Base-by-base conservation (phyloP, 2,888 invertebrate genomes). In the Eretmocerus hayati region DNA sequence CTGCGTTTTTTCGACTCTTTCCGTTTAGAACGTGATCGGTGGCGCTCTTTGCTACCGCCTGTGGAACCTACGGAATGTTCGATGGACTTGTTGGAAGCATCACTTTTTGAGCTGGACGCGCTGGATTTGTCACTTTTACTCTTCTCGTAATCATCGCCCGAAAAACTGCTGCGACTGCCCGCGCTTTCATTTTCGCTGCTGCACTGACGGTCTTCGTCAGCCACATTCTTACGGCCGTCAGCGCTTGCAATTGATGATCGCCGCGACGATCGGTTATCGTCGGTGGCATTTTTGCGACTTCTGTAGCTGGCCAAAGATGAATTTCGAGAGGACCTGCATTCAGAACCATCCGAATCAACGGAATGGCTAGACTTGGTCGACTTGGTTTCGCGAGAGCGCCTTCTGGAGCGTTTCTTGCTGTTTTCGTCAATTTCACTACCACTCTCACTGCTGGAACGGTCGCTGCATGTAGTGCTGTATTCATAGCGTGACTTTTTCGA, bases 11-110 rank as follows among this genome's bases (percentile, higher is more conserved):
- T 61, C 8, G 55, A 58, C 35, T 59, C 58, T 50, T 60, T 60
- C 31, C 50, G 59, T 45, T 59, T 63, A 42, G 60, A 60, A 20
- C 56, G 60, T 35, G 57, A 59, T 47, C 56, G 60, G 32, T 58
- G 54, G 37, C 59, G 60, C 18, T 59, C 58, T 52, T 56, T 58
- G n/a, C 15, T 33, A 11, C 26, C 11, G 11, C 8, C 6, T 11
- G 6, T 26, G 8, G 26, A 26, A 26, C 8, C 11, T 2, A 19
- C 23, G 48, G 48, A 52, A 52, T 49, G 52, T 48, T 52, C 52
- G 15, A 19, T 37, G 19, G 26, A 20, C 33, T 26, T 26, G 26
- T 44, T 33, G 13, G 50, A 50, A 11, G 23, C 23, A 15, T 48
- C 48, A 36, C 51, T 52, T 42, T 44, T 48, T n/a, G 42, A 46